Base-by-base conservation (phyloP, 2,888 invertebrate genomes). In the Leucania comma region DNA sequence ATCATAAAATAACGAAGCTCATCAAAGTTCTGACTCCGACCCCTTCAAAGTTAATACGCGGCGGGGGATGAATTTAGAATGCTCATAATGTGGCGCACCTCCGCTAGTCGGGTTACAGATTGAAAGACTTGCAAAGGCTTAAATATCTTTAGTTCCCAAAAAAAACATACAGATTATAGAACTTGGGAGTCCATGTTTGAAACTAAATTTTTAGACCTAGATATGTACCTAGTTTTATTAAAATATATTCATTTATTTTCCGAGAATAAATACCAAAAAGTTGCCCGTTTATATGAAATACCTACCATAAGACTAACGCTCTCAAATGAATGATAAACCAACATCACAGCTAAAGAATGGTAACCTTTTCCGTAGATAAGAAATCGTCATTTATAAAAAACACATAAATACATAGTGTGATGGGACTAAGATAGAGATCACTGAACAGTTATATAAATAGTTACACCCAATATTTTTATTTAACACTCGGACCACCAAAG, bases 41-140 rank as follows among this genome's bases (percentile, higher is more conserved):
- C 42, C 57, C 48, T 59, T 78, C 68, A 68, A 58, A 78, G 53
- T 68, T 77, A 78, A 78, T 78, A 61, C 56, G 48, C n/a, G 32
- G n/a, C 67, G 12, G 2, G 77, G 77, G 72, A 78, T 77, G 77
- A 77, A 77, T 77, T 77, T 77, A 78, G 72, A 77, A 42, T 61
- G 61, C 54, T 53, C 67, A 42, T 77, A 68, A 77, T 68, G 67
- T 57, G 60, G 32, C 8, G 58, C 54, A 56, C 78, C 61, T 54
- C 46, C 35, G n/a, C 48, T 20, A 38, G 46, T 24, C 32, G 26
- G 53, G 50, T 22, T 60, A 53, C 57, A 56, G 63, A 65, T 61
- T 75, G 48, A 54, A 63, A 63, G 8, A 51, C 54, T 5, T 24
- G 48, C n/a, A 48, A 59, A 24, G n/a, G n/a, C n/a, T 56, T n/a